These are phyloP conservation scores for Epizoanthus ramosus DNA, from an alignment of 92 coral and sea anemone genomes.

Conservation along the genomic window DNA sequence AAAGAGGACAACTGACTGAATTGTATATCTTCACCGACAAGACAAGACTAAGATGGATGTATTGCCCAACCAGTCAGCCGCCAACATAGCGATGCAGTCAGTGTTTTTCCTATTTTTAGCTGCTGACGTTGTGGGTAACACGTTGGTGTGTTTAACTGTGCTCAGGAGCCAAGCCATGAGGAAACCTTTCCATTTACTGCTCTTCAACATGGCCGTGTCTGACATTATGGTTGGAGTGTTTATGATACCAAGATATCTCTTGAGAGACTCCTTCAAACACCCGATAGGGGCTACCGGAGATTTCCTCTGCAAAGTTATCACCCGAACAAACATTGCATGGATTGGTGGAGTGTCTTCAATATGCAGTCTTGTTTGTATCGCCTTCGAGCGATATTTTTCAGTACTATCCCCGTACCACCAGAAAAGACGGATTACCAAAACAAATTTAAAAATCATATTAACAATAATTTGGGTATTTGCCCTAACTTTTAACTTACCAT, in stretches of 20 bases:
- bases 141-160: not conserved
- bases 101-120: not conserved
- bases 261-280: conserved; percentile 21
- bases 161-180: not conserved
- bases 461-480: conserved; percentile 46
- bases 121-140: not conserved
- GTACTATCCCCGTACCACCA: conserved; percentile 46
- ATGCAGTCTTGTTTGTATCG: conserved; percentile 48
- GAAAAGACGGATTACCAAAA: conserved; percentile 12
- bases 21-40: not conserved
- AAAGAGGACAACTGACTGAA: too few species aligned
- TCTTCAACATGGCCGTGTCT: not conserved
- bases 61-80: not conserved
- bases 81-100: not conserved
- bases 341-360: conserved; percentile 50
- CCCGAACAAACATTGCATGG: conserved; percentile 55
- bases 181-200: not conserved
- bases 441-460: conserved; percentile 34
- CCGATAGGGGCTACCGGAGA: conserved; percentile 52
- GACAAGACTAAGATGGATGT: not conserved
- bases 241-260: conserved; percentile 25
- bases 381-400: conserved; percentile 47
- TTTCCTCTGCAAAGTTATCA: conserved; percentile 42
- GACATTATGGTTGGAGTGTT: conserved; percentile 36
- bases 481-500: conserved; percentile 41